These are phyloP conservation scores for Sula dactylatra DNA, from an alignment of 2,113 vertebrate species.

Conservation along the genomic window DNA sequence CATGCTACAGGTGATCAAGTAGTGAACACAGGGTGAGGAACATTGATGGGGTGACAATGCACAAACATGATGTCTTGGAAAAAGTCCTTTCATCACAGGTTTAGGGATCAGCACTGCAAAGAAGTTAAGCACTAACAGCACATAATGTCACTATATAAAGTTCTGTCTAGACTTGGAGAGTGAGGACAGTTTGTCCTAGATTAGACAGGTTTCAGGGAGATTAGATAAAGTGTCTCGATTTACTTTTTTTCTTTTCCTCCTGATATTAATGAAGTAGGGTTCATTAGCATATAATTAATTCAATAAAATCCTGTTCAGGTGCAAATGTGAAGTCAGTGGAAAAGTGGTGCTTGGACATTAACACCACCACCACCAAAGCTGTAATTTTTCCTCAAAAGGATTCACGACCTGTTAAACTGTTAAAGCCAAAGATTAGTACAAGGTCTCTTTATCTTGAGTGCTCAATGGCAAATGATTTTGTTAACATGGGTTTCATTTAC, in stretches of 20 bases:
- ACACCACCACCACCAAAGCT: not conserved
- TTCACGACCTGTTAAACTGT: not conserved
- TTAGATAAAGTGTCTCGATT: not conserved
- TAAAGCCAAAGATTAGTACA: not conserved
- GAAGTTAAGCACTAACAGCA: not conserved
- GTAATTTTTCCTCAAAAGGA: not conserved
- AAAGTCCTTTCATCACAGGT: not conserved
- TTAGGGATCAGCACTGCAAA: not conserved
- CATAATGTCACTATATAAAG: not conserved
- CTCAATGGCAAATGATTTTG: not conserved
- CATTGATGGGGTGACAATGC: not conserved
- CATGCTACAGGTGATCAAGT: not conserved
- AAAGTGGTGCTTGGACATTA: not conserved
- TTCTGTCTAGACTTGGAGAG: conserved; percentile 1
- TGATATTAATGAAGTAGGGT: not conserved
- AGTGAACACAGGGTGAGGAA: not conserved
- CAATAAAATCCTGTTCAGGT: not conserved
- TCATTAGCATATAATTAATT: not conserved
- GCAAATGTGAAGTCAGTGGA: not conserved
- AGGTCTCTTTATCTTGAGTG: not conserved
- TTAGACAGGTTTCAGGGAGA: not conserved
- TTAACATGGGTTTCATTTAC: not conserved
- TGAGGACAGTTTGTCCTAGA: not conserved
- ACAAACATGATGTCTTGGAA: not conserved
- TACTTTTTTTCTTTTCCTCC: not conserved